Evolutionary conservation across 2,888 invertebrate genomes (phyloP).

Genomic region (Euclidia mi): DNA sequence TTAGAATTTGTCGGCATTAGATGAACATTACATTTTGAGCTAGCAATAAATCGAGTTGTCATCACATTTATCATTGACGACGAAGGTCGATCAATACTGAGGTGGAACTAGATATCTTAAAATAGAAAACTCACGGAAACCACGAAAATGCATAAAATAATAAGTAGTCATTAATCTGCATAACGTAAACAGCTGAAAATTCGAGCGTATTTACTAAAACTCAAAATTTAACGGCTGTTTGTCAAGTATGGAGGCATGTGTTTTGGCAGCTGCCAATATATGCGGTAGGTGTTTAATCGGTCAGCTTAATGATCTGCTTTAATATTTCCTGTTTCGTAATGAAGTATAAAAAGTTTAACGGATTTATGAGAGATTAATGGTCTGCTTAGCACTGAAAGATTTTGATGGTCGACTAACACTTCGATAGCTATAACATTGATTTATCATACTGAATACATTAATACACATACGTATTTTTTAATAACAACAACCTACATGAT

Average conservation of each 20-base stretch:
- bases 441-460: too few species aligned
- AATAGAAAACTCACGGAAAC: constrained; percentile 19
- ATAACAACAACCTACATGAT: too few species aligned
- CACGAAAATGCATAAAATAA: constrained; percentile 37
- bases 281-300: constrained; percentile 23
- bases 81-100: constrained; percentile 32
- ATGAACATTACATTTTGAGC: constrained; percentile 21
- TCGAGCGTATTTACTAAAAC: constrained; percentile 28
- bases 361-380: too few species aligned
- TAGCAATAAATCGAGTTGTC: constrained; percentile 35
- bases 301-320: constrained; percentile 4
- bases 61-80: constrained; percentile 28
- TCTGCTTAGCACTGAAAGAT: too few species aligned
- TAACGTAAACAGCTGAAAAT: constrained; percentile 33
- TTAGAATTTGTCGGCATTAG: constrained; percentile 20
- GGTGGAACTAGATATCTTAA: constrained; percentile 26
- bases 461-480: too few species aligned
- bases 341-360: not conserved
- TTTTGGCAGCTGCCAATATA: constrained; percentile 54
- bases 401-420: too few species aligned
- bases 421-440: too few species aligned
- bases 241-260: constrained; percentile 44
- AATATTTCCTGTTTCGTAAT: constrained; percentile 5
- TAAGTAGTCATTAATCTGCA: constrained; percentile 22
- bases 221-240: constrained; percentile 36